Evolutionary conservation across 2,113 vertebrate species (phyloP).

Genomic region (Cyphomyrus plagiostoma): DNA sequence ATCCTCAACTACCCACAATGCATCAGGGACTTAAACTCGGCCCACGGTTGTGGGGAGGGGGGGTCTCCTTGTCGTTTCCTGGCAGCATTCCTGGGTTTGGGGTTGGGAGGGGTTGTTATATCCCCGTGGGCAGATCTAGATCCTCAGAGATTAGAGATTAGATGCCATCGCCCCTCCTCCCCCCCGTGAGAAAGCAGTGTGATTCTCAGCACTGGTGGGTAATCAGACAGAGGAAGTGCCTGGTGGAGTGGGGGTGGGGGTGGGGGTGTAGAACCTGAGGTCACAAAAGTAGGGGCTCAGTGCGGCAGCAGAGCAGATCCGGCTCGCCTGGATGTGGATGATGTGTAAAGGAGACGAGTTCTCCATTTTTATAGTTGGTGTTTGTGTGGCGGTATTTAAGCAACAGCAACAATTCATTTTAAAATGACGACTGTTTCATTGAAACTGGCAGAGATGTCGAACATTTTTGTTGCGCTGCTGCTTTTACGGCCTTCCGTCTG

Average conservation of each 20-base stretch:
- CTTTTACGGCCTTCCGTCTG: neutral
- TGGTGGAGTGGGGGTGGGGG: neutral
- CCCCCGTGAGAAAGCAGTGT: neutral
- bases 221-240: neutral
- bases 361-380: neutral
- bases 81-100: neutral
- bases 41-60: neutral
- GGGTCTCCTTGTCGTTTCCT: neutral
- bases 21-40: neutral
- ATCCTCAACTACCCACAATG: neutral
- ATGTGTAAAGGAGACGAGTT: neutral
- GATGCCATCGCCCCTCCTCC: neutral
- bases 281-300: neutral
- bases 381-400: neutral
- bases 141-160: neutral
- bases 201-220: neutral
- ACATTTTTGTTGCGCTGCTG: neutral
- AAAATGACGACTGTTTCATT: neutral
- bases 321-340: neutral
- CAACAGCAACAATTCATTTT: neutral
- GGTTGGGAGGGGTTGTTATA: neutral
- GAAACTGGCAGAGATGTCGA: neutral
- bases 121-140: neutral
- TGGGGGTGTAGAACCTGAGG: neutral
- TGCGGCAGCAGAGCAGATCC: neutral